Evolutionary conservation across 2,113 vertebrate species (phyloP).

Genomic region (Pristiophorus japonicus): DNA sequence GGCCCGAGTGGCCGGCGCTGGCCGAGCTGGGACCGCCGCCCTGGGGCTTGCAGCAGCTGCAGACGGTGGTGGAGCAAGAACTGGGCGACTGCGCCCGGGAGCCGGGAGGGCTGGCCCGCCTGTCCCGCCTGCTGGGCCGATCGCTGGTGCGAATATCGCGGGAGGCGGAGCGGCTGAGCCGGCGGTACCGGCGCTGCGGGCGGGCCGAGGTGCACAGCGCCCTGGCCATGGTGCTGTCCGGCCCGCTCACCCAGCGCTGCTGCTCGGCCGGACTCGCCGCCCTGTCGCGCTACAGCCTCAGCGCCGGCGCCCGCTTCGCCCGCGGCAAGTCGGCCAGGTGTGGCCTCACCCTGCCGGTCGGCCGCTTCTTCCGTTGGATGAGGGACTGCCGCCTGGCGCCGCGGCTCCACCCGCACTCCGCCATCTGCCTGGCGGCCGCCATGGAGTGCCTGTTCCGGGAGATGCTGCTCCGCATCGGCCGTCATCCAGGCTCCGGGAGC

Average conservation of each 20-base stretch:
- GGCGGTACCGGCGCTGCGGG: constrained; percentile 92
- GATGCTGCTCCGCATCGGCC: constrained; percentile 60
- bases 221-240: constrained; percentile 80
- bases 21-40: constrained; percentile 96
- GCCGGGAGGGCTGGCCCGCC: constrained; percentile 63
- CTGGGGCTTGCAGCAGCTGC: constrained; percentile 91
- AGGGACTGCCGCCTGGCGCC: constrained; percentile 85
- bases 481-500: neutral
- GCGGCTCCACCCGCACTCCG: constrained; percentile 89
- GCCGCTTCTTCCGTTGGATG: constrained; percentile 96
- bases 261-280: constrained; percentile 78
- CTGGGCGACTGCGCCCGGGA: constrained; percentile 58
- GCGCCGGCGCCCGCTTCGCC: constrained; percentile 88
- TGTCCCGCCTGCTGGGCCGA: constrained; percentile 79
- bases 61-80: constrained; percentile 70
- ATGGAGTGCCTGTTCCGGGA: constrained; percentile 88
- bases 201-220: constrained; percentile 92
- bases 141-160: constrained; percentile 79
- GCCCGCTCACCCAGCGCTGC: constrained; percentile 78
- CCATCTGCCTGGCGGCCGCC: constrained; percentile 89
- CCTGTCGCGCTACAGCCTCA: constrained; percentile 90
- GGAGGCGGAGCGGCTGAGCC: constrained; percentile 86
- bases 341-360: constrained; percentile 85
- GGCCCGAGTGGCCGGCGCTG: constrained; percentile 89
- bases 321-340: constrained; percentile 84